phyloP scores from a whole-genome alignment of 2,797 vertebrate species.

The Margarornis squamiger region DNA sequence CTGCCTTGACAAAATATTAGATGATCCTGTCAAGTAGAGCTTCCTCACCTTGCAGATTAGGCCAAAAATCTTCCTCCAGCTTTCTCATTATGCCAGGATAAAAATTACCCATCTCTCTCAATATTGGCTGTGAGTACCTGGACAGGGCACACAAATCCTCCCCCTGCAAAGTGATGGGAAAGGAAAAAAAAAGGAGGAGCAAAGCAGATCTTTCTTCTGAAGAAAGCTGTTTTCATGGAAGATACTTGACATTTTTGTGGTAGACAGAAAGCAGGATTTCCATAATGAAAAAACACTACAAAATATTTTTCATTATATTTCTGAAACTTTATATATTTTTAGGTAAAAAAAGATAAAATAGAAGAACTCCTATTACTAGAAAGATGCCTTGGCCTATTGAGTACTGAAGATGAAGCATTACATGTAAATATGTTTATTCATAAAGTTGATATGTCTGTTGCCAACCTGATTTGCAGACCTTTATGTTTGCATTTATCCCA shows the following conservation, averaged over 20 bases:
- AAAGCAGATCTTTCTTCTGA: background rate
- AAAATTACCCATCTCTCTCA: background rate
- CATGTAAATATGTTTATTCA: background rate
- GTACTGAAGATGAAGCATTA: background rate
- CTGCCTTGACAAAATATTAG: background rate
- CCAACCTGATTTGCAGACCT: background rate
- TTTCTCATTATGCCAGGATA: background rate
- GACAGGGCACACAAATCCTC: background rate
- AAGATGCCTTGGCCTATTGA: background rate
- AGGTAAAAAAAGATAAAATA: background rate
- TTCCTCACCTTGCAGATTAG: background rate
- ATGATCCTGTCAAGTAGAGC: background rate
- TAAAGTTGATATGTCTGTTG: background rate
- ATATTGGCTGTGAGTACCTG: background rate
- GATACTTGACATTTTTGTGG: background rate
- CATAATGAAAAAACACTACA: background rate
- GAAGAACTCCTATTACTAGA: background rate
- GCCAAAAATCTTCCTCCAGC: background rate
- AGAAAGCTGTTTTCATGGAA: background rate
- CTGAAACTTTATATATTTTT: background rate
- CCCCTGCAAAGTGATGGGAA: background rate
- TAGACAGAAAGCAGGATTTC: background rate
- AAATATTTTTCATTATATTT: background rate
- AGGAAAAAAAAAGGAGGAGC: background rate
- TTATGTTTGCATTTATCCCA: background rate